Percentiles rank a stretch among this genome's conserved stretches.
Evolutionary conservation across 2,113 vertebrate genomes (phyloP).

Genomic region (Panurus biarmicus): DNA sequence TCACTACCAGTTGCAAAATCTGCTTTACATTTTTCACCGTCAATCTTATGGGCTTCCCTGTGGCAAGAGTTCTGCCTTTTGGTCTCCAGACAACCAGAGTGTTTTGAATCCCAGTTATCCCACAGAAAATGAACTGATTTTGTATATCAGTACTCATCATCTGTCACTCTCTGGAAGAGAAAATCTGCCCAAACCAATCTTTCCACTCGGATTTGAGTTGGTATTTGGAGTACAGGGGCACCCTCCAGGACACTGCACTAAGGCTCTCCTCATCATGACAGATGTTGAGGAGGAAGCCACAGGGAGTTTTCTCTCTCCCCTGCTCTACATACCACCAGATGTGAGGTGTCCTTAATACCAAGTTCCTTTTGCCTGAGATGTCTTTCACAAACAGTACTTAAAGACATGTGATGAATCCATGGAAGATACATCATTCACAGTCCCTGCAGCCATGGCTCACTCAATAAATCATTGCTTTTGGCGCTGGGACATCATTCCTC

Average conservation of each 20-base stretch:
- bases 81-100: neutral
- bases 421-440: neutral
- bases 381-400: constrained; percentile 31
- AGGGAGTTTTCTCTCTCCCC: neutral
- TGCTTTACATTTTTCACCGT: neutral
- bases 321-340: constrained; percentile 22
- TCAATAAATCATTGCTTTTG: constrained; percentile 42
- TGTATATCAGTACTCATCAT: neutral
- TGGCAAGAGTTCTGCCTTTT: neutral
- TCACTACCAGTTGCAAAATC: neutral
- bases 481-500: neutral
- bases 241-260: neutral
- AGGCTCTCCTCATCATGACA: neutral
- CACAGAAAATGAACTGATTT: neutral
- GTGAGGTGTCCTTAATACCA: constrained; percentile 1
- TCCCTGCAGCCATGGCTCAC: neutral
- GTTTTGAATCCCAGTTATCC: neutral
- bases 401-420: neutral
- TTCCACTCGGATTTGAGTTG: neutral
- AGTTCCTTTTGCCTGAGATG: constrained; percentile 20
- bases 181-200: neutral
- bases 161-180: neutral
- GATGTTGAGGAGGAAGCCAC: neutral
- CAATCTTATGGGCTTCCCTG: neutral
- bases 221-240: neutral